A percentile compares a stretch with the other conserved stretches of the same genome.
Evolutionary conservation across 2,888 invertebrate species (phyloP).

Genomic region (Homarus gammarus): DNA sequence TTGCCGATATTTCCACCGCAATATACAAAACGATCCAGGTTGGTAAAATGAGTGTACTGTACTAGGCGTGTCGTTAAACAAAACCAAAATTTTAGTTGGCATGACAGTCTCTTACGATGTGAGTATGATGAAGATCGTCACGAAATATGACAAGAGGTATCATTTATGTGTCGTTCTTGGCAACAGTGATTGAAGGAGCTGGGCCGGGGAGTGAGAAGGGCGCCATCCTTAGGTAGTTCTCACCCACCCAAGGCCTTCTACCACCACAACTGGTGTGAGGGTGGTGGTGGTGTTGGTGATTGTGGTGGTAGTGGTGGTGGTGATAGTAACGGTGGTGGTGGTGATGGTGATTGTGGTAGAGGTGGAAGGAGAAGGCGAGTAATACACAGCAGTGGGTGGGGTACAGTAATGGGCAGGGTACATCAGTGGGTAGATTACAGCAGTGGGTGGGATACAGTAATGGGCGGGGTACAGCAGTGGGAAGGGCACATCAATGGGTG

Average conservation of each 20-base stretch:
- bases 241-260: neutral
- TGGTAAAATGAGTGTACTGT: too few relatives aligned
- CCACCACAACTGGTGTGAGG: neutral
- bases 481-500: too few relatives aligned
- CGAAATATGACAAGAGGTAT: slow-evolving; percentile 4
- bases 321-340: neutral
- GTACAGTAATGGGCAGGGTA: too few relatives aligned
- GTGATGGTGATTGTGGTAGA: neutral
- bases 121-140: neutral
- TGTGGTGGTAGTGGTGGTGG: neutral
- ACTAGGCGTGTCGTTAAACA: too few relatives aligned
- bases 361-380: neutral
- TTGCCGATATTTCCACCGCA: neutral
- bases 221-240: slow-evolving; percentile 34
- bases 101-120: neutral
- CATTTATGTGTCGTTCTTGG: slow-evolving; percentile 27
- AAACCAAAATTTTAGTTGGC: neutral
- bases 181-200: slow-evolving; percentile 37
- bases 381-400: neutral
- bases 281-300: neutral
- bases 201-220: slow-evolving; percentile 38
- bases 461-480: too few relatives aligned
- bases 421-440: too few relatives aligned
- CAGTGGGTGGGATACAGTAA: too few relatives aligned
- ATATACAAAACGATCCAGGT: too few relatives aligned